Conservation (phyloP, 1,140 invertebrate species). For the Nasonia giraulti region DNA sequence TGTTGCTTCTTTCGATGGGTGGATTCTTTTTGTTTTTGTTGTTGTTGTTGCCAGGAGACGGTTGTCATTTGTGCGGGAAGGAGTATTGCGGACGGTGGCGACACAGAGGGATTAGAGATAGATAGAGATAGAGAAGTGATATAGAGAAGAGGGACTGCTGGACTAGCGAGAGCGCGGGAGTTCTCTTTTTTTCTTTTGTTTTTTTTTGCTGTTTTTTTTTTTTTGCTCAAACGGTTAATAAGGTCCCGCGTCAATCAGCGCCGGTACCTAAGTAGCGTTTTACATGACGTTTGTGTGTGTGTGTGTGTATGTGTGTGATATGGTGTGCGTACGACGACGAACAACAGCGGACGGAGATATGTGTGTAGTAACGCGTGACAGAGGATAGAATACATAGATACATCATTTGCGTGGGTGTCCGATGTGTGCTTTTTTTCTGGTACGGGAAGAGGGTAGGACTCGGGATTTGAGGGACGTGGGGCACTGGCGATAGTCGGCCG, state of each 20-base stretch:
- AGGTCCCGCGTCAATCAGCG: slow-evolving; percentile 51
- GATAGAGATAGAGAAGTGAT: background rate
- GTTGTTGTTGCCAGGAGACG: background rate
- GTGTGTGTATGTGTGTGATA: background rate
- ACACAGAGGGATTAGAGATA: background rate
- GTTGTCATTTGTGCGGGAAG: background rate
- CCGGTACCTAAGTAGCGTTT: slow-evolving; percentile 49
- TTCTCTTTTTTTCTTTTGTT: background rate
- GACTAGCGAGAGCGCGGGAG: slow-evolving; percentile 52
- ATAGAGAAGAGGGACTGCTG: slow-evolving; percentile 45
- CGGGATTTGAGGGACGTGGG: background rate
- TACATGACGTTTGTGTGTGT: background rate
- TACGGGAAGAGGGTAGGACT: background rate
- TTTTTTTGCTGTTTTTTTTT: slow-evolving; percentile 13
- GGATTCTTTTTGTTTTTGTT: slow-evolving; percentile 37
- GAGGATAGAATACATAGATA: background rate
- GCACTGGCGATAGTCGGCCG: slow-evolving; percentile 59
- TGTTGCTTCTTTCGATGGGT: slow-evolving; percentile 2
- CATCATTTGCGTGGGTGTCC: background rate
- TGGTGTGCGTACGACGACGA: slow-evolving; percentile 22
- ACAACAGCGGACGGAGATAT: slow-evolving; percentile 29
- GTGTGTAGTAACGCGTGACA: too few relatives aligned
- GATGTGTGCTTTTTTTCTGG: background rate
- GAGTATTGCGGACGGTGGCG: background rate
- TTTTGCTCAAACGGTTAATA: slow-evolving; percentile 4